Evolutionary conservation across 2,888 invertebrate species (phyloP), one percentile per base, ranked within the genome.

Genomic region (Cheilosia variabilis): DNA sequence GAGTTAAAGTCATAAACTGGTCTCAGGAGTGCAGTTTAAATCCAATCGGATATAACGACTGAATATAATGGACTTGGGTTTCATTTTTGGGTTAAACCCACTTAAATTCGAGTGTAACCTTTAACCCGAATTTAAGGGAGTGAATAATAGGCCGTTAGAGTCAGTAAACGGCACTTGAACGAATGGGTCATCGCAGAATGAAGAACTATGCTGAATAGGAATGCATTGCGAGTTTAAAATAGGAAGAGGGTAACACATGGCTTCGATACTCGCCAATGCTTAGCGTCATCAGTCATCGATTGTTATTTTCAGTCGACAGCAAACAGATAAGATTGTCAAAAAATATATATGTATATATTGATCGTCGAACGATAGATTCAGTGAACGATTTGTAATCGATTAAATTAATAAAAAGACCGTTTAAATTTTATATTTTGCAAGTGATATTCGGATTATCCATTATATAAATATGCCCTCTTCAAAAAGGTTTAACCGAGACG

Each of bases 351-450:
- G 2, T 47, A 3, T 1, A 24, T 52, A 52, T 52, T 52, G 52
- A 52, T 22, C 24, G 66, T 68, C 71, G 72, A 86, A 62, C 86
- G 86, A 81, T 81, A 86, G 19, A 50, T 71, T 43, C 2, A 9
- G 47, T 60, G 52, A 66, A 34, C 41, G 27, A 55, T 13, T 86
- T 75, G 71, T 86, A 86, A 81, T 86, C 86, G 86, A 86, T 86
- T 66, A 68, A 76, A 66, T 55, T 63, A 53, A 27, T 65, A 22
- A 66, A 27, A 71, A 72, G 27, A 60, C 68, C 75, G 84, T 75
- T 84, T 71, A 43, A 63, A 52, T 80, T 53, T 50, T 1, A 79
- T 73, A 68, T 37, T 83, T 79, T 79, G n/a, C 4, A 52, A 57
- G 22, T 41, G 31, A 43, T n/a, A 41, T 24, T 50, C 3, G 1